Conservation (phyloP, 2,888 invertebrate genomes). For the Melanophora roralis region DNA sequence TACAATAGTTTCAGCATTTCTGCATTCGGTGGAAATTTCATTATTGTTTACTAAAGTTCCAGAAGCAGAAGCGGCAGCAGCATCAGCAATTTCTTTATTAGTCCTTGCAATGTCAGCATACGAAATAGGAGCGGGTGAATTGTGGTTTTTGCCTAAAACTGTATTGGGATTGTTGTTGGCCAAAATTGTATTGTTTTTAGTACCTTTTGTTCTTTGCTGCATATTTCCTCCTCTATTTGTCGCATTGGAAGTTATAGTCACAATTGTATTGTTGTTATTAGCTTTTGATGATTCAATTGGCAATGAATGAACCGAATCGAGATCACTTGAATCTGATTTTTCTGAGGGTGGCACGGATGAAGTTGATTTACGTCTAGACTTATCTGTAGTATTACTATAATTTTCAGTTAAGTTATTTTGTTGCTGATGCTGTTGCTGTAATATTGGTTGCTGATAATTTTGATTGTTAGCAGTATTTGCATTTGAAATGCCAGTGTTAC, state of each 20-base stretch:
- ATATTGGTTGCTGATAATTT: conserved; percentile 48
- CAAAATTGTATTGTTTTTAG: conserved; percentile 30
- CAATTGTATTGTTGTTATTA: conserved; percentile 11
- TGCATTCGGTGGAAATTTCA: conserved; percentile 50
- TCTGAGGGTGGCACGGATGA: conserved; percentile 89
- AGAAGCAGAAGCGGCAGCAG: conserved; percentile 56
- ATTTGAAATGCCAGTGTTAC: conserved; percentile 47
- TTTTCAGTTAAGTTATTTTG: conserved; percentile 36
- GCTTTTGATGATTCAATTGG: conserved; percentile 80
- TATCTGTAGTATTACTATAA: conserved; percentile 62
- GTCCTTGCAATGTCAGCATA: conserved; percentile 89
- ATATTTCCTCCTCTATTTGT: conserved; percentile 11
- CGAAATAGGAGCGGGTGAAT: conserved; percentile 78
- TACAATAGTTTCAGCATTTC: conserved; percentile 27
- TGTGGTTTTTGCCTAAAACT: conserved; percentile 65
- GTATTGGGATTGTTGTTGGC: conserved; percentile 63
- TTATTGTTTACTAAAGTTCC: conserved; percentile 49
- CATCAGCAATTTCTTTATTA: conserved; percentile 67
- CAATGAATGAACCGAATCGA: conserved; percentile 90
- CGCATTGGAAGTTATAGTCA: conserved; percentile 58
- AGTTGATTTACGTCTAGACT: conserved; percentile 82
- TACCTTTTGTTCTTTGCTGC: conserved; percentile 28
- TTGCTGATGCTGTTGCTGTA: conserved; percentile 39
- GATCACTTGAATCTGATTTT: conserved; percentile 88
- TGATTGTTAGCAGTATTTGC: conserved; percentile 40